A percentile compares a stretch with the other conserved stretches of the same genome.
These are phyloP conservation scores for Hydrolagus colliei DNA, from an alignment of 2,797 vertebrate species.

Conservation along the genomic window DNA sequence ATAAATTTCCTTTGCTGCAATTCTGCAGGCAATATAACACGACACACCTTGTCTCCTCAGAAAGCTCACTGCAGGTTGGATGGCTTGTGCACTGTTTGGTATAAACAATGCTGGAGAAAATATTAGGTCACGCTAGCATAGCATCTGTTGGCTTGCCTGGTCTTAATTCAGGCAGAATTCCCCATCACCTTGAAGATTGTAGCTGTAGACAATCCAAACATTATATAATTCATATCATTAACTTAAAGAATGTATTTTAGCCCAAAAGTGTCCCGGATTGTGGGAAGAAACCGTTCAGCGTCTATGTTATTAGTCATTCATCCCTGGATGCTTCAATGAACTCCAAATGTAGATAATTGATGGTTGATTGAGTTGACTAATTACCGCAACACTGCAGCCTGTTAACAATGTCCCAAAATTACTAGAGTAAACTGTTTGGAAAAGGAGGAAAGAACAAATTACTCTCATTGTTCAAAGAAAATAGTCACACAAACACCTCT, in stretches of 20 bases:
- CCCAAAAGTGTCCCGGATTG: neutral
- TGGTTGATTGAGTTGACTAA: constrained; percentile 26
- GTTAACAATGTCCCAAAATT: constrained; percentile 7
- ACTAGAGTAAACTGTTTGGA: neutral
- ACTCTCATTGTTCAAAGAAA: constrained; percentile 27
- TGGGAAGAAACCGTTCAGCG: neutral
- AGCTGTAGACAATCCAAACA: neutral
- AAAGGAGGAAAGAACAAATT: constrained; percentile 4
- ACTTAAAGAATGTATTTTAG: neutral
- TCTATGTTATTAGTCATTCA: constrained; percentile 11
- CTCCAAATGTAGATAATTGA: constrained; percentile 14
- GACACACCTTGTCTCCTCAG: too few relatives aligned
- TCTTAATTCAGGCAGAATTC: constrained; percentile 15
- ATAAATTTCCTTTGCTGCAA: too few relatives aligned
- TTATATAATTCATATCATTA: neutral
- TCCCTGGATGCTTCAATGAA: constrained; percentile 13
- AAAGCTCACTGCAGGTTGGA: neutral
- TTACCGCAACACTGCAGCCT: neutral
- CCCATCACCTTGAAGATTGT: constrained; percentile 10
- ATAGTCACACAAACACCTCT: constrained; percentile 14
- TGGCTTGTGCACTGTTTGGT: constrained; percentile 17
- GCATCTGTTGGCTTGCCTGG: neutral
- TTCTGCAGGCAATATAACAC: too few relatives aligned
- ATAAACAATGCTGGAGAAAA: neutral
- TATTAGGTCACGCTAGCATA: neutral